Evolutionary conservation across 2,888 invertebrate genomes (phyloP).

Genomic region (Ornithoptera alexandrae): DNA sequence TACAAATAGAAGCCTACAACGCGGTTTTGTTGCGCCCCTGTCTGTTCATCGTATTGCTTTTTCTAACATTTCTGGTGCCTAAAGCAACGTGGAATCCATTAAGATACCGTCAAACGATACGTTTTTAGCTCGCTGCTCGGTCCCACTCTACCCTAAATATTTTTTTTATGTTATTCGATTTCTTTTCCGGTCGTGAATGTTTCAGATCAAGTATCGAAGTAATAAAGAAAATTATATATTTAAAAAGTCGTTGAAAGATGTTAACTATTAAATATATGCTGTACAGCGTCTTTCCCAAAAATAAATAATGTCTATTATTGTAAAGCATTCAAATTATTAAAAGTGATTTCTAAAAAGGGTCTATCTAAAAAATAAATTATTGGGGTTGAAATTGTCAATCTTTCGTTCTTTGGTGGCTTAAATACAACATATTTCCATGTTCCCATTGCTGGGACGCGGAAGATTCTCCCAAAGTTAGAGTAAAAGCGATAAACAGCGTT

Average conservation of each 20-base stretch:
- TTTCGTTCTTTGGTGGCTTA: too few relatives aligned
- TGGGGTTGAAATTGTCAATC: too few relatives aligned
- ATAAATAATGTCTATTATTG: too few relatives aligned
- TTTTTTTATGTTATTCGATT: conserved; percentile 29
- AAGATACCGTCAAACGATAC: conserved; percentile 39
- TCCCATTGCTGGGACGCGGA: too few relatives aligned
- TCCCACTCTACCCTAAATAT: conserved; percentile 32
- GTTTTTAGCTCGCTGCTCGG: conserved; percentile 33
- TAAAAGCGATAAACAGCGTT: too few relatives aligned
- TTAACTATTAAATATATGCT: not conserved
- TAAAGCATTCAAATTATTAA: too few relatives aligned
- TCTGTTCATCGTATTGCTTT: conserved; percentile 29
- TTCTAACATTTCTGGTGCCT: conserved; percentile 33
- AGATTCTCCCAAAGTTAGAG: too few relatives aligned
- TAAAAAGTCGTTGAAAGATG: not conserved
- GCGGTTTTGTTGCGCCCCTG: conserved; percentile 6
- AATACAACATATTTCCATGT: too few relatives aligned
- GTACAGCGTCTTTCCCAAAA: too few relatives aligned
- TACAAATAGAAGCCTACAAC: conserved; percentile 15
- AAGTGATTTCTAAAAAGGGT: too few relatives aligned
- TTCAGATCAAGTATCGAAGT: conserved; percentile 21
- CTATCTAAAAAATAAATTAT: too few relatives aligned
- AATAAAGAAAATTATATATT: conserved; percentile 1
- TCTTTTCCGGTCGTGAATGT: conserved; percentile 20
- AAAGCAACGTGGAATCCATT: conserved; percentile 38